Evolutionary conservation across 2,888 invertebrate genomes (phyloP).

Genomic region (Norana najaformis): DNA sequence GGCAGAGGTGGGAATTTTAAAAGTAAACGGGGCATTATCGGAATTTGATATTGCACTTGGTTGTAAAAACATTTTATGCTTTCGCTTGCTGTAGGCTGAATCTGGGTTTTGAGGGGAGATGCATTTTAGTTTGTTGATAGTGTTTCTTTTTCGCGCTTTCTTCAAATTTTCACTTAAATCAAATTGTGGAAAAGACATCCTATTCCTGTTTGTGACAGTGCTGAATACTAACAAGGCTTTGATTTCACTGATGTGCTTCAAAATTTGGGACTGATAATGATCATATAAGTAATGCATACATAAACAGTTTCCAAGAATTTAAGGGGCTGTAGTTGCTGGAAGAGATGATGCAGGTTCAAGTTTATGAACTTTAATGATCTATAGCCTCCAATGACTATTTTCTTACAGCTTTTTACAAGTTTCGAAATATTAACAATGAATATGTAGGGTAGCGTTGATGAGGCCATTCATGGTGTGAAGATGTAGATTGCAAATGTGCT

Average conservation of each 20-base stretch:
- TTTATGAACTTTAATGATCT: too few relatives aligned
- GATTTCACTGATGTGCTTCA: neutral
- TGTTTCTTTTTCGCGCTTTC: neutral
- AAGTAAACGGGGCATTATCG: slow-evolving; percentile 13
- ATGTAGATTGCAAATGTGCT: neutral
- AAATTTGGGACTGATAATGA: too few relatives aligned
- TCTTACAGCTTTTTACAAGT: neutral
- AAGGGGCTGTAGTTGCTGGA: too few relatives aligned
- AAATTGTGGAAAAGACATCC: neutral
- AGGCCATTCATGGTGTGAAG: neutral
- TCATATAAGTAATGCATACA: too few relatives aligned
- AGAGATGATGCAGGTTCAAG: too few relatives aligned
- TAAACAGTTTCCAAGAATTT: too few relatives aligned
- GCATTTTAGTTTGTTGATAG: neutral
- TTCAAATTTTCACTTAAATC: neutral
- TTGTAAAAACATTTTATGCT: slow-evolving; percentile 1
- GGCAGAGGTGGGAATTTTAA: too few relatives aligned
- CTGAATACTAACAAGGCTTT: neutral
- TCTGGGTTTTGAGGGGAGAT: neutral
- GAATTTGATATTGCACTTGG: neutral
- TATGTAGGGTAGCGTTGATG: neutral
- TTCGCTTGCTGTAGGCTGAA: neutral
- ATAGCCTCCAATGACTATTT: neutral
- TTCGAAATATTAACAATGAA: neutral
- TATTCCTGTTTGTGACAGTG: too few relatives aligned